Evolutionary conservation across 2,113 vertebrate genomes (phyloP).

Genomic region (Syrmaticus mikado): DNA sequence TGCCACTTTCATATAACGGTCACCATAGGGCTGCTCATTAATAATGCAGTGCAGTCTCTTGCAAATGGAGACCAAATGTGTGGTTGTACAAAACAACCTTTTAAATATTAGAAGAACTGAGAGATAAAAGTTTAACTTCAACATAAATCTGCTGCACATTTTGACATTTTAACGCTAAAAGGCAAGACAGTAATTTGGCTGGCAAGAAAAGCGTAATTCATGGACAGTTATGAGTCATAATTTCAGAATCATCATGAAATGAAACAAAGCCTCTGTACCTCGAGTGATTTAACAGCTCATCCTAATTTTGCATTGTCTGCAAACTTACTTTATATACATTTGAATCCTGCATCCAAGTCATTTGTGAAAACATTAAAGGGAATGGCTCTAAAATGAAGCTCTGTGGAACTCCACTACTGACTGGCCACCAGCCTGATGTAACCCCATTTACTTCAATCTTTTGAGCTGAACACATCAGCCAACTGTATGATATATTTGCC

Average conservation of each 20-base stretch:
- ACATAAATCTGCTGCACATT: not conserved
- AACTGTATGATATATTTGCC: too few relatives aligned
- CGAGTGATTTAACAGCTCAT: too few relatives aligned
- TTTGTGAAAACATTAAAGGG: too few relatives aligned
- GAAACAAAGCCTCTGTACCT: not conserved
- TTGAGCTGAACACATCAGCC: too few relatives aligned
- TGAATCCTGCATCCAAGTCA: too few relatives aligned
- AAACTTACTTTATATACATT: too few relatives aligned
- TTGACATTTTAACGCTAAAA: not conserved
- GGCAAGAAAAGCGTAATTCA: not conserved
- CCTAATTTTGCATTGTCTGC: too few relatives aligned
- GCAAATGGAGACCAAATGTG: not conserved
- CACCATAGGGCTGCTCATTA: not conserved
- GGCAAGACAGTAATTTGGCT: not conserved
- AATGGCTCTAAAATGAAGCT: too few relatives aligned
- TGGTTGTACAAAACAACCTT: not conserved
- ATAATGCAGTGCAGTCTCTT: not conserved
- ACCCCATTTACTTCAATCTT: too few relatives aligned
- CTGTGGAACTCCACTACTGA: too few relatives aligned
- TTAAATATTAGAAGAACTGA: not conserved
- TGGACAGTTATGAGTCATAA: not conserved
- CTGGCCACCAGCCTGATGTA: too few relatives aligned
- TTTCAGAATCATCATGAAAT: not conserved
- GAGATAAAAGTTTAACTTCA: not conserved
- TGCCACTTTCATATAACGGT: not conserved